Evolutionary conservation across 1,140 invertebrate genomes (phyloP), one percentile per base, ranked within the genome.

Genomic region (Geopemphigus sp.): DNA sequence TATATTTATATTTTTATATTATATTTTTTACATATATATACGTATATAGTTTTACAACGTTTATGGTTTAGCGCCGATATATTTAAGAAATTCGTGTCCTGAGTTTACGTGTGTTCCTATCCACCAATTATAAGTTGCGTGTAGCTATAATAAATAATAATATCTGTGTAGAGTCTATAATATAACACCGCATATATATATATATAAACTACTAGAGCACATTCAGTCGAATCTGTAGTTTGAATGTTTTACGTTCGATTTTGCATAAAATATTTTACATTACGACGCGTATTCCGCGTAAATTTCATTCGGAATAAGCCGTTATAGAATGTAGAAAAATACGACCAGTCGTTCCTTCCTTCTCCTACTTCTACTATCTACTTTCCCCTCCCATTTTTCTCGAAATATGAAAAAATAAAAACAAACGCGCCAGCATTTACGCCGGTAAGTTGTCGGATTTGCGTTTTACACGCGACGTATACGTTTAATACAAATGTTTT

Each of bases 21-120:
- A n/a, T n/a, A n/a, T n/a, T n/a, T n/a, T n/a, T n/a, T n/a, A n/a
- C n/a, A n/a, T n/a, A n/a, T n/a, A n/a, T n/a, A n/a, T n/a, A n/a
- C n/a, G n/a, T n/a, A n/a, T 32, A 39, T 19, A 66, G 39, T 19
- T 66, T 39, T 45, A 39, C 63, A 19, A 45, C 26, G 63, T 66
- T 66, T 66, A 22, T 19, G 39, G 29, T n/a, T 66, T 66, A n/a
- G 15, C 63, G n/a, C n/a, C n/a, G n/a, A n/a, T n/a, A n/a, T n/a
- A n/a, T n/a, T n/a, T n/a, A n/a, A n/a, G n/a, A 66, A 66, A 66
- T 66, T 66, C 19, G 14, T 39, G n/a, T 32, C 29, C 59, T 19
- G 63, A 5, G 63, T 15, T 64, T 19, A 39, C 61, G n/a, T 45
- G 63, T n/a, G n/a, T n/a, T n/a, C n/a, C n/a, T n/a, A n/a, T n/a